These are phyloP conservation scores for Alentia gelatinosa DNA, from an alignment of 2,888 invertebrate genomes.

Conservation along the genomic window DNA sequence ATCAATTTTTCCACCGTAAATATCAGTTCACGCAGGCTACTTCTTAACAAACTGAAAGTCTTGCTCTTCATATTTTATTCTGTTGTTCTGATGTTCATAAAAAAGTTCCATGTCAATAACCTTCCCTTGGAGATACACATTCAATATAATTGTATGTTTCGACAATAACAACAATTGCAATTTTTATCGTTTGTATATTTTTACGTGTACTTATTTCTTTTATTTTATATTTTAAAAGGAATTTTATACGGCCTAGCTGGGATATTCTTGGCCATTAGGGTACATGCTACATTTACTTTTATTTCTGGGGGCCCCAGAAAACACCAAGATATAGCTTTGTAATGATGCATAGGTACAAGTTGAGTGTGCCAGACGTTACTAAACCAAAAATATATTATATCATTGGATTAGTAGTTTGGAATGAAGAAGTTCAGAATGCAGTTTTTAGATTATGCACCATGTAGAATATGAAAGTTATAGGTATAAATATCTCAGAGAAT, in stretches of 20 bases:
- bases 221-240: neutral
- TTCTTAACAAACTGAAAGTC: neutral
- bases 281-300: neutral
- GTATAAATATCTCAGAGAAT: too few relatives aligned
- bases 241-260: conserved; percentile 3
- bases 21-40: neutral
- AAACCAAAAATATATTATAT: neutral
- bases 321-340: too few relatives aligned
- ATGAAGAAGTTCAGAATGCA: neutral
- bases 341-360: too few relatives aligned
- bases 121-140: neutral
- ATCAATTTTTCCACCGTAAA: neutral
- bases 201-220: neutral
- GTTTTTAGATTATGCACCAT: neutral
- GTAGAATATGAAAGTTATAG: neutral
- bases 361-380: too few relatives aligned
- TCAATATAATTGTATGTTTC: neutral
- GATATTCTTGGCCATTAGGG: neutral
- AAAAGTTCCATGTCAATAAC: neutral
- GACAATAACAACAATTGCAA: neutral
- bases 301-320: too few relatives aligned
- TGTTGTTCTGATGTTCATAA: neutral
- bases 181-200: neutral
- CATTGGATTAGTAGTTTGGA: neutral
- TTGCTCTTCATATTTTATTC: neutral